These are phyloP conservation scores for Hippopotamus amphibius DNA, from an alignment of 2,113 vertebrate species.

Conservation along the genomic window DNA sequence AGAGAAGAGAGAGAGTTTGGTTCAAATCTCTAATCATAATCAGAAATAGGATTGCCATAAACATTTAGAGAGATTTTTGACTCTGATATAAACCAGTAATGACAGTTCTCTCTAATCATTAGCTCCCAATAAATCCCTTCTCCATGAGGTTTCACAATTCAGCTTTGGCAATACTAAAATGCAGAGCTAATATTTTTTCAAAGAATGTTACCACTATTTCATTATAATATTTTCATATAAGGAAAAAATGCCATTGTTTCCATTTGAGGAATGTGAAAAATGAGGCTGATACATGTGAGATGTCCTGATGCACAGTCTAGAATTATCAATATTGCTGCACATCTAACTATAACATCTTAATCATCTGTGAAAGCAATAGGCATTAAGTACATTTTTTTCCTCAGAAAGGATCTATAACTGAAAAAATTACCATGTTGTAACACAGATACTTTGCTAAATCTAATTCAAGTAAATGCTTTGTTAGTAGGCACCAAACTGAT, in stretches of 20 bases:
- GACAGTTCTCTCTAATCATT: not conserved
- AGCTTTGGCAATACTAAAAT: not conserved
- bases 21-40: not conserved
- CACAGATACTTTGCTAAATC: conserved; percentile 29
- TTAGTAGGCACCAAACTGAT: not conserved
- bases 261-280: not conserved
- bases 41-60: not conserved
- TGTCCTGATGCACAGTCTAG: not conserved
- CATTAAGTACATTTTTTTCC: not conserved
- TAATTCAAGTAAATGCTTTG: conserved; percentile 17
- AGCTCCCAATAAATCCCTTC: not conserved
- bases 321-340: not conserved
- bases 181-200: not conserved
- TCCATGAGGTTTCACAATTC: not conserved
- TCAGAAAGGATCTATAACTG: not conserved
- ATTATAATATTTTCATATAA: not conserved
- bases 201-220: not conserved
- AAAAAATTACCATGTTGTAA: not conserved
- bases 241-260: not conserved
- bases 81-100: not conserved
- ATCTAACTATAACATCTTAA: not conserved
- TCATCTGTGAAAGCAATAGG: not conserved
- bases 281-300: too few relatives aligned
- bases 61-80: not conserved
- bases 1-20: not conserved